Base-by-base conservation (phyloP, 1,140 invertebrate species). In the Ylistrum balloti region DNA sequence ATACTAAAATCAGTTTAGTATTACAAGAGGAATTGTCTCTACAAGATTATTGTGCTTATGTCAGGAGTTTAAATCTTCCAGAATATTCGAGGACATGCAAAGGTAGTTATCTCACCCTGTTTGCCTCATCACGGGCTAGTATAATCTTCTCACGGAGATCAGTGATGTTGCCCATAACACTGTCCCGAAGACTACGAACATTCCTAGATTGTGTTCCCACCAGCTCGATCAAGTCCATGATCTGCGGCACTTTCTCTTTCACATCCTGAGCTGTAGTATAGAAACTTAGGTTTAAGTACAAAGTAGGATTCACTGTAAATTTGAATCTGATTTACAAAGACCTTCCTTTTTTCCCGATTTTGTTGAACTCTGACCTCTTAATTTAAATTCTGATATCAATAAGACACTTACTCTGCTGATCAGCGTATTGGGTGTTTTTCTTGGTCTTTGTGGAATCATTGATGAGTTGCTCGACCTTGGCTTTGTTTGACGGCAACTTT, bases 71-170 rank as follows among this genome's bases (percentile, higher is more conserved):
- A 45, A 17, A 15, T 45, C 5, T 13, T n/a, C 0, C 10, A 45
- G 41, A 9, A 45, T 45, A 17, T 45, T 45, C 1, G 9, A 9
- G 20, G 5, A 2, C 88, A 88, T 20, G 13, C 15, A 11, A 48
- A n/a, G 22, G 33, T 28, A 28, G 45, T 45, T 32, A 85, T 90
- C 96, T 95, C 88, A 96, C 96, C 92, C 97, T 96, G 92, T 97
- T 97, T 13, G 98, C 98, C 13, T 97, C 95, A 95, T 98, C 97
- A 89, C 98, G 97, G 0, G 98, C 98, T 86, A 98, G 97, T 85
- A 97, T 97, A 86, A 99, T 98, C 94, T 98, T 97, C 38, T 97
- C 96, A 90, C 96, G 98, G 2, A 99, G 96, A 85, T 97, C 97
- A 32, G 97, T 97, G 11, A 99, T 97, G 91, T 98, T 97, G 0